phyloP scores from a whole-genome alignment of 2,888 invertebrate species.

The Dimorphilus gyrociliatus region DNA sequence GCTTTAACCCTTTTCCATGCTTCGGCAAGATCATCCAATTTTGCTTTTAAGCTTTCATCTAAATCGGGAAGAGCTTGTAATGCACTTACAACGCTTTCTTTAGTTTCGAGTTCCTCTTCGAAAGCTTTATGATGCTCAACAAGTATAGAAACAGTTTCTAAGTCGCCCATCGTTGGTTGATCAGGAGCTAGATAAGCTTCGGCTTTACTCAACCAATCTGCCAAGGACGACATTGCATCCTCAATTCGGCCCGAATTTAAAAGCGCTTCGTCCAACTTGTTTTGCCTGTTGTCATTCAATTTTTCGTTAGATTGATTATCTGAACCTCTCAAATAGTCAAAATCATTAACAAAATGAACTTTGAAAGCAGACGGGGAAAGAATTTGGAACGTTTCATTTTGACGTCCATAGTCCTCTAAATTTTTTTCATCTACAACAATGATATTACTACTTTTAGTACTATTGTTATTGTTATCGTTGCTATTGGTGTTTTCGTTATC shows the following conservation, averaged over 20 bases:
- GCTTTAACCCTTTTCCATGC: constrained; percentile 28
- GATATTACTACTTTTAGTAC: too few relatives aligned
- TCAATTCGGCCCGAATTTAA: constrained; percentile 31
- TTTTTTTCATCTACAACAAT: too few relatives aligned
- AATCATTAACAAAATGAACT: too few relatives aligned
- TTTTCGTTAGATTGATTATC: too few relatives aligned
- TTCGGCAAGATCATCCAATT: constrained; percentile 24
- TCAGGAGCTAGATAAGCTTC: constrained; percentile 29
- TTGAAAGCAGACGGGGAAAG: too few relatives aligned
- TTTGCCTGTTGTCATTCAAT: too few relatives aligned
- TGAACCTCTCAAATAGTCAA: too few relatives aligned
- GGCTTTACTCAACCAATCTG: constrained; percentile 34
- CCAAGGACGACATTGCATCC: constrained; percentile 30
- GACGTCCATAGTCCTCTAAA: too few relatives aligned
- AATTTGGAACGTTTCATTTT: too few relatives aligned
- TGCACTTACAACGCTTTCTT: constrained; percentile 16
- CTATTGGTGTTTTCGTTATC: too few relatives aligned
- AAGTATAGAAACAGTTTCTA: constrained; percentile 34
- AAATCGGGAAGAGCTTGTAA: constrained; percentile 23
- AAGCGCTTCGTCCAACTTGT: constrained; percentile 34
- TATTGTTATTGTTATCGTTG: too few relatives aligned
- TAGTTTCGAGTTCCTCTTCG: constrained; percentile 26
- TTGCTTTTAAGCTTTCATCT: constrained; percentile 15
- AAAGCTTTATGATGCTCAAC: constrained; percentile 35
- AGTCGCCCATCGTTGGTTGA: constrained; percentile 33